A percentile compares a stretch with the other conserved stretches of the same genome.
Conservation (phyloP, 2,797 vertebrate genomes). For the Danio kyathit region DNA sequence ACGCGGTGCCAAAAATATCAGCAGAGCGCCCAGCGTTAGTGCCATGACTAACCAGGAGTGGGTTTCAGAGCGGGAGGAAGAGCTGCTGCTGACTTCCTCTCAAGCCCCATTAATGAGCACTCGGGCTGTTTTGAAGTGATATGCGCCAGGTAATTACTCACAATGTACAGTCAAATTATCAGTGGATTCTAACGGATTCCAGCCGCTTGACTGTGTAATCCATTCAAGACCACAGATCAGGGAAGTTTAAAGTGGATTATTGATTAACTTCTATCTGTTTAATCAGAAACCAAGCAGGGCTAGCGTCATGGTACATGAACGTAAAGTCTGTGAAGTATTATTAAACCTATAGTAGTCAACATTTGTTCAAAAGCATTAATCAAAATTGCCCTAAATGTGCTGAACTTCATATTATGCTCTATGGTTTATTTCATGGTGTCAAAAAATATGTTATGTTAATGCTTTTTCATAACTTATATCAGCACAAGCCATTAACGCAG, state of each 20-base stretch:
- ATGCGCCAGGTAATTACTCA: conserved; percentile 41
- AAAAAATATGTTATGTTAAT: no score
- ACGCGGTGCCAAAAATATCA: conserved; percentile 62
- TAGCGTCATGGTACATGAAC: no score
- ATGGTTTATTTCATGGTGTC: no score
- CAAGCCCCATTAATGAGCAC: conserved; percentile 49
- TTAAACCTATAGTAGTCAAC: no score
- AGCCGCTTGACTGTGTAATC: conserved; percentile 7
- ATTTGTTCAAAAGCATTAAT: no score
- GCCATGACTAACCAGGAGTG: conserved; percentile 53
- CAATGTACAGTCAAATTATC: conserved; percentile 28
- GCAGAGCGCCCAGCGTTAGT: conserved; percentile 51
- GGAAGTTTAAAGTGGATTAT: background rate
- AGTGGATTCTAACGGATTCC: background rate
- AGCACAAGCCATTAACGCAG: no score
- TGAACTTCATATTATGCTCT: no score
- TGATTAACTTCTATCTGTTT: background rate
- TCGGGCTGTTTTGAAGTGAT: conserved; percentile 39
- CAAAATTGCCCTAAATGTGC: no score
- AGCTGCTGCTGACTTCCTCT: conserved; percentile 33
- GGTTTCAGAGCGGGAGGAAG: conserved; percentile 27
- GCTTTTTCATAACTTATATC: no score
- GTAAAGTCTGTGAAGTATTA: no score
- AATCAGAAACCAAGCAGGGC: conserved; percentile 1
- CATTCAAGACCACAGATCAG: background rate